phyloP scores from a whole-genome alignment of 2,888 invertebrate genomes.

The Zhuqinia jingwanae region DNA sequence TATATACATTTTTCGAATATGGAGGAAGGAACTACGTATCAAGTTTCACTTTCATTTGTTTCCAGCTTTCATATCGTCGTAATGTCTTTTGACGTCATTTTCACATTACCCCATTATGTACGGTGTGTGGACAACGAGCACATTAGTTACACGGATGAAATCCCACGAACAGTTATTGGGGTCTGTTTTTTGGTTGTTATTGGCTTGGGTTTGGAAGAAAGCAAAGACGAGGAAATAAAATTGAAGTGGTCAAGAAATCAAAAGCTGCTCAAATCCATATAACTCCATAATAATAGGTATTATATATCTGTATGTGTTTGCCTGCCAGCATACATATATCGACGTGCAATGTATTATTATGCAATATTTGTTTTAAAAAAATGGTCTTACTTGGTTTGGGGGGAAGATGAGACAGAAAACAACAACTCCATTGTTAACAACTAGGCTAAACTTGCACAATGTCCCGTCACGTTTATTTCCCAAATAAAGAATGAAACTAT shows the following conservation, averaged over 20 bases:
- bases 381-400: conserved; percentile 42
- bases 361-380: too few relatives aligned
- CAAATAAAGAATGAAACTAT: conserved; percentile 85
- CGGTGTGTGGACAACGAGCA: neutral
- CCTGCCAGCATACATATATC: neutral
- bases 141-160: neutral
- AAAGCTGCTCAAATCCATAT: too few relatives aligned
- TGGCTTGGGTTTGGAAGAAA: neutral
- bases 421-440: conserved; percentile 42
- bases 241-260: too few relatives aligned
- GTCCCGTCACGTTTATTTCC: conserved; percentile 81
- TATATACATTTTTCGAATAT: neutral
- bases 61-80: too few relatives aligned
- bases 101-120: conserved; percentile 10
- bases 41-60: conserved; percentile 4
- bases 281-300: too few relatives aligned
- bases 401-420: neutral
- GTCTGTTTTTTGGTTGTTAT: neutral
- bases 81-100: conserved; percentile 18
- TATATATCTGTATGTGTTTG: too few relatives aligned
- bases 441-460: conserved; percentile 71
- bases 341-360: neutral
- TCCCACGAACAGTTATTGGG: neutral
- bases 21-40: neutral
- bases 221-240: conserved; percentile 10